Evolutionary conservation across 2,888 invertebrate genomes (phyloP).

Genomic region (Meta bourneti): DNA sequence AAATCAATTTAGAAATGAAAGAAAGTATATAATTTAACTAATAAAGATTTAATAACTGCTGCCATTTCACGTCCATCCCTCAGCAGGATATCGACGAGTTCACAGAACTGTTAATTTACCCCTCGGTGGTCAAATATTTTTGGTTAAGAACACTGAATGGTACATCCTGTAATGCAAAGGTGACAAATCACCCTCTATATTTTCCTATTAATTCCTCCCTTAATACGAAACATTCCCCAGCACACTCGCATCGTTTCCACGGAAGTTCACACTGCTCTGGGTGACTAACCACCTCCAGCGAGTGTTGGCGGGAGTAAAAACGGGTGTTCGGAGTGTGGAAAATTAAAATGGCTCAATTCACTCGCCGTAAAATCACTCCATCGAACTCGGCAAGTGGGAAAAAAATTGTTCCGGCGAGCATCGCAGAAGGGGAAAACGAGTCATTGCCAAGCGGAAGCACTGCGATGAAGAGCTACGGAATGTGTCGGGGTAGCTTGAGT

Average conservation of each 20-base stretch:
- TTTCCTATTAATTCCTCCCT: neutral
- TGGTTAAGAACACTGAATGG: too few species aligned
- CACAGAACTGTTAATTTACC: too few species aligned
- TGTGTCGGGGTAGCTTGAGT: conserved; percentile 7
- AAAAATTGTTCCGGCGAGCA: neutral
- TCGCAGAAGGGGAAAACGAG: neutral
- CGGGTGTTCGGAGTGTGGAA: neutral
- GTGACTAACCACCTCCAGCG: neutral
- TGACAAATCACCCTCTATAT: neutral
- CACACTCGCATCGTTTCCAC: neutral
- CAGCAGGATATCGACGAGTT: too few species aligned
- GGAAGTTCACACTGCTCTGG: neutral
- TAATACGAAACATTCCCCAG: neutral
- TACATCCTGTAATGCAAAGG: neutral
- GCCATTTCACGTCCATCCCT: too few species aligned
- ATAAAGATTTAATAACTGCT: too few species aligned
- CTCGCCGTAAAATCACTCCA: conserved; percentile 26
- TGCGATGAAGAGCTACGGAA: neutral
- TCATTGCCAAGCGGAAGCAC: neutral
- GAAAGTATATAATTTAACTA: too few species aligned
- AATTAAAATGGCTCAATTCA: conserved; percentile 42
- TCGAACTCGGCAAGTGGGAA: conserved; percentile 7
- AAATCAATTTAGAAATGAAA: too few species aligned
- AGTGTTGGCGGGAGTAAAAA: neutral
- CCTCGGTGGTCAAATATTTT: too few species aligned